phyloP scores from a whole-genome alignment of 2,113 vertebrate species.

The Perca schrenkii region DNA sequence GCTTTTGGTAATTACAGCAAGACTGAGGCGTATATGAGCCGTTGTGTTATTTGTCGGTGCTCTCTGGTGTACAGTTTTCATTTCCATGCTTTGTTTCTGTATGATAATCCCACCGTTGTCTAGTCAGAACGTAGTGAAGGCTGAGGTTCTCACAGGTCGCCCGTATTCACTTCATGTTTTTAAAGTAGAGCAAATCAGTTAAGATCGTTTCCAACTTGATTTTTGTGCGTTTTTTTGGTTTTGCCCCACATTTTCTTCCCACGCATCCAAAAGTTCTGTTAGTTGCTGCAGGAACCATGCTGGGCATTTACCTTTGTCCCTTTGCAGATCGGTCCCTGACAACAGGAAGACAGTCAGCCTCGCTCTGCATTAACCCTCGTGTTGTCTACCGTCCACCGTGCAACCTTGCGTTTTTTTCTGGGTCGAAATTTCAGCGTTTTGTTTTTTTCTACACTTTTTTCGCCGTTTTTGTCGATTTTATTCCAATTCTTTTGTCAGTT shows the following conservation, averaged over 20 bases:
- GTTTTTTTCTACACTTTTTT: too few relatives aligned
- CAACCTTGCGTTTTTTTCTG: too few relatives aligned
- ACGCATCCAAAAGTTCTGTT: background rate
- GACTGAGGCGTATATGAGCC: background rate
- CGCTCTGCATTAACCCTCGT: background rate
- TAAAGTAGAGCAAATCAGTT: background rate
- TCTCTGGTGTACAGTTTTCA: background rate
- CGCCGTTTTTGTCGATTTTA: too few relatives aligned
- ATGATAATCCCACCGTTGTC: background rate
- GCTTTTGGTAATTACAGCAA: slow-evolving; percentile 28
- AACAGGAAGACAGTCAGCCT: background rate
- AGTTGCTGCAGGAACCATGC: background rate
- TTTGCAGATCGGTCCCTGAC: background rate
- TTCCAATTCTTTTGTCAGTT: too few relatives aligned
- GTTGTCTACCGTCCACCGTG: too few relatives aligned
- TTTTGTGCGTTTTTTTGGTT: background rate
- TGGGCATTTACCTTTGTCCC: background rate
- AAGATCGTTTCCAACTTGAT: background rate
- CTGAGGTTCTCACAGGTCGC: background rate
- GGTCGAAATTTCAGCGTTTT: too few relatives aligned
- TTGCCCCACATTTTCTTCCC: background rate
- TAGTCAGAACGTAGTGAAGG: background rate
- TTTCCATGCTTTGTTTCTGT: background rate
- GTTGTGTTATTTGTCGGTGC: background rate
- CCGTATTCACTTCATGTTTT: background rate